Evolutionary conservation across 2,888 invertebrate genomes (phyloP), one percentile per base, ranked within the genome.

Genomic region (Iphiclides podalirius): DNA sequence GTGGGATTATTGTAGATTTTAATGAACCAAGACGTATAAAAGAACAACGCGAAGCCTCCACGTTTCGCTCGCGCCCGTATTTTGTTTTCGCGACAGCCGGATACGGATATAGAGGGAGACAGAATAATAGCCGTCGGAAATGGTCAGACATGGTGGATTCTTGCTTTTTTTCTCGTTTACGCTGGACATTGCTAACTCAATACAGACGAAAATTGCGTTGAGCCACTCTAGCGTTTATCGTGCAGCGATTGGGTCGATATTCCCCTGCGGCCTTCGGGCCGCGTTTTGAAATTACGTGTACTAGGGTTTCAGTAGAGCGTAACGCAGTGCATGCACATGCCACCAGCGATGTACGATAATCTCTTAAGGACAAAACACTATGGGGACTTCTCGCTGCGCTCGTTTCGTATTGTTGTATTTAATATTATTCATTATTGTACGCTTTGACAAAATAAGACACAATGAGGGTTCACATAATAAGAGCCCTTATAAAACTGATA

Each of bases 71-170:
- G 70, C 70, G 33, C 33, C 36, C 70, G 79, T 79, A 84, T 85
- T 85, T 88, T 87, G 87, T 86, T 85, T 83, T 79, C 72, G 73
- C 79, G 87, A 86, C 87, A 83, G 75, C 63, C 82, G 88, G 88
- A 88, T 88, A 72, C 82, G 88, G 88, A 88, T 82, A 83, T 85
- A 84, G 85, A 86, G 87, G 86, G 86, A 86, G 86, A 85, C 87
- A 78, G 87, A 88, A 88, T 88, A 88, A 88, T 87, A 82, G 88
- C 85, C 81, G 80, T 79, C 87, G 88, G 88, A 88, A 86, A 88
- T 86, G 88, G 88, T 88, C 88, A 88, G 87, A 86, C 87, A 84
- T 85, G 84, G 77, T 67, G 78, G 76, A 77, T 70, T 81, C 81
- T 82, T 82, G 72, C 69, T 82, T 86, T 83, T 47, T 85, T 85